Evolutionary conservation across 2,888 invertebrate genomes (phyloP).

Genomic region (Atethmia centrago): DNA sequence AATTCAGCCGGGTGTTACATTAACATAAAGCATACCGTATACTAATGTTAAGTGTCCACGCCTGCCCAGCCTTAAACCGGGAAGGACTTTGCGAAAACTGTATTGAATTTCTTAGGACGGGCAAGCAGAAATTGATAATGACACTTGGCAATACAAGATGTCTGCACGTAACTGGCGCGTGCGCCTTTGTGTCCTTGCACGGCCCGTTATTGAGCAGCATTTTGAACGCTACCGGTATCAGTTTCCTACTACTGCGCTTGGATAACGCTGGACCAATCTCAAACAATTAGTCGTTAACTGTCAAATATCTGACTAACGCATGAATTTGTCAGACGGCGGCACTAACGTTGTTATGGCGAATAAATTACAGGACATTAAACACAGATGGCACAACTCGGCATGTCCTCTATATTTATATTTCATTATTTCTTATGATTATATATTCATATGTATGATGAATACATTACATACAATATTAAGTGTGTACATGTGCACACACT

Average conservation of each 20-base stretch:
- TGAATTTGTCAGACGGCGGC: conserved; percentile 30
- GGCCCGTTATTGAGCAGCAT: conserved; percentile 24
- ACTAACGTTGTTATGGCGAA: conserved; percentile 32
- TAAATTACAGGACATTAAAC: conserved; percentile 37
- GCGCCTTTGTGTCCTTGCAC: conserved; percentile 28
- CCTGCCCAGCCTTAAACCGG: conserved; percentile 9
- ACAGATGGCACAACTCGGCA: conserved; percentile 30
- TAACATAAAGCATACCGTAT: conserved; percentile 53
- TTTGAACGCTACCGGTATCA: conserved; percentile 13
- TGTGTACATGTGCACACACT: conserved; percentile 4
- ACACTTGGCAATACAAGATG: conserved; percentile 15
- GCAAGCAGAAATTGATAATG: conserved; percentile 11
- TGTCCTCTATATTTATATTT: conserved; percentile 18
- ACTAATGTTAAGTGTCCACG: conserved; percentile 33
- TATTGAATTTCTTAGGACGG: conserved; percentile 24
- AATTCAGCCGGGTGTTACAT: conserved; percentile 54
- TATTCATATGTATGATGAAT: too few relatives aligned
- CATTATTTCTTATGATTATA: conserved; percentile 41
- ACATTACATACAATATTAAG: too few relatives aligned
- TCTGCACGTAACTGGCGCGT: conserved; percentile 19
- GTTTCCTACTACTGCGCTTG: conserved; percentile 1
- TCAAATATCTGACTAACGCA: conserved; percentile 41
- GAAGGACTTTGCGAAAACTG: conserved; percentile 24
- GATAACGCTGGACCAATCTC: conserved; percentile 17
- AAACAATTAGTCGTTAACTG: conserved; percentile 54